Percentiles rank a stretch among this genome's conserved stretches.
phyloP scores from a whole-genome alignment of 2,888 invertebrate genomes.

The Copidosoma aretas region DNA sequence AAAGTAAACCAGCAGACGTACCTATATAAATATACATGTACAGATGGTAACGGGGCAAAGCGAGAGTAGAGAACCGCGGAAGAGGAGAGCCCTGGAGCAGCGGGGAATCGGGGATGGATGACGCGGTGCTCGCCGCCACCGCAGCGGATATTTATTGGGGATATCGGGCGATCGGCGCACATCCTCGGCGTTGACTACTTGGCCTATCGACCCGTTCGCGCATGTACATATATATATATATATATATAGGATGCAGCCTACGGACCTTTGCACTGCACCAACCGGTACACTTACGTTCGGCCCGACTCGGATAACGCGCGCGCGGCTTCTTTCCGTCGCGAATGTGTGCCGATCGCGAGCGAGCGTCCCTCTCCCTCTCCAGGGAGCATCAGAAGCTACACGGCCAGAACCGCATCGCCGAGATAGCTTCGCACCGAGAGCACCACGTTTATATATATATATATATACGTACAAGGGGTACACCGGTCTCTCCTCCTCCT shows the following conservation, averaged over 20 bases:
- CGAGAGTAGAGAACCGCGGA: neutral
- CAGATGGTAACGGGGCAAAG: neutral
- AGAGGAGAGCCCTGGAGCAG: too few species aligned
- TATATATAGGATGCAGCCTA: too few species aligned
- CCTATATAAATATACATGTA: too few species aligned
- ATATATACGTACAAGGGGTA: too few species aligned
- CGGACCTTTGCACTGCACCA: too few species aligned
- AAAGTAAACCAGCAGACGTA: neutral
- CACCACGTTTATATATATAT: too few species aligned
- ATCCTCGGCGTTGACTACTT: slow-evolving; percentile 16
- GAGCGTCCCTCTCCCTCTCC: neutral
- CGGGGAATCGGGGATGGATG: neutral
- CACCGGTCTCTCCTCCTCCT: too few species aligned
- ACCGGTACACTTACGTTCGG: too few species aligned
- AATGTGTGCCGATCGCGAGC: slow-evolving; percentile 34
- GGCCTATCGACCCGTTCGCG: slow-evolving; percentile 30
- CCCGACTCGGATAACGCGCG: slow-evolving; percentile 33
- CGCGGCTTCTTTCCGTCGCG: slow-evolving; percentile 27
- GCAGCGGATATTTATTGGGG: slow-evolving; percentile 41
- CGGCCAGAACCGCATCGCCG: slow-evolving; percentile 12
- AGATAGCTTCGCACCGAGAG: too few species aligned
- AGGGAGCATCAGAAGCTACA: neutral
- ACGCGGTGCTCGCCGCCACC: neutral
- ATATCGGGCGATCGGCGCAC: slow-evolving; percentile 38
- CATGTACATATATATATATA: too few species aligned